phyloP scores from a whole-genome alignment of 2,888 invertebrate genomes.

The Lepidocyrtoides sp. region DNA sequence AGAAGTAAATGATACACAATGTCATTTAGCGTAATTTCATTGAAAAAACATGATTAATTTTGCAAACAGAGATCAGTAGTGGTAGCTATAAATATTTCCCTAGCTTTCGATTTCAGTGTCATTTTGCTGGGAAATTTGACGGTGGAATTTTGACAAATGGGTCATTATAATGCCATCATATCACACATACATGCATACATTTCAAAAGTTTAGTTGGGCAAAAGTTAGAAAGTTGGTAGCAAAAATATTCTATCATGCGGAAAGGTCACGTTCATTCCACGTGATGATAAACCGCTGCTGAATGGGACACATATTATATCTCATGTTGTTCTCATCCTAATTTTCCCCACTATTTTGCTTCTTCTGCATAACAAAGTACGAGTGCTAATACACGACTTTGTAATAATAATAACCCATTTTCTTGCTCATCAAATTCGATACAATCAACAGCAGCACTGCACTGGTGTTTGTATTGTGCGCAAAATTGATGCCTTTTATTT shows the following conservation, averaged over 20 bases:
- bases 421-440: slow-evolving; percentile 26
- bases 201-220: background rate
- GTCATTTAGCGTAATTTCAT: too few relatives aligned
- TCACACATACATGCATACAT: too few relatives aligned
- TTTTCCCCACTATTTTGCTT: background rate
- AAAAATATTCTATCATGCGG: slow-evolving; percentile 24
- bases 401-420: background rate
- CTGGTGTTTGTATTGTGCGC: background rate
- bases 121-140: too few relatives aligned
- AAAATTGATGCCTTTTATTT: slow-evolving; percentile 28
- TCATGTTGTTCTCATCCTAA: too few relatives aligned
- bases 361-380: background rate
- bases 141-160: too few relatives aligned
- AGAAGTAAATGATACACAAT: too few relatives aligned
- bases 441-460: background rate
- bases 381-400: background rate
- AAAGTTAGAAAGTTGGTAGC: background rate
- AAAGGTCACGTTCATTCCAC: slow-evolving; percentile 58
- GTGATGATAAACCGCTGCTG: background rate
- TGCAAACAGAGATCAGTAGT: too few relatives aligned
- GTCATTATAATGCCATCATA: too few relatives aligned
- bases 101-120: too few relatives aligned
- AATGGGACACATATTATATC: too few relatives aligned
- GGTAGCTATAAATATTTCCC: too few relatives aligned
- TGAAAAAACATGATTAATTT: too few relatives aligned